phyloP scores from a whole-genome alignment of 2,113 vertebrate species.

The Capreolus pygargus region DNA sequence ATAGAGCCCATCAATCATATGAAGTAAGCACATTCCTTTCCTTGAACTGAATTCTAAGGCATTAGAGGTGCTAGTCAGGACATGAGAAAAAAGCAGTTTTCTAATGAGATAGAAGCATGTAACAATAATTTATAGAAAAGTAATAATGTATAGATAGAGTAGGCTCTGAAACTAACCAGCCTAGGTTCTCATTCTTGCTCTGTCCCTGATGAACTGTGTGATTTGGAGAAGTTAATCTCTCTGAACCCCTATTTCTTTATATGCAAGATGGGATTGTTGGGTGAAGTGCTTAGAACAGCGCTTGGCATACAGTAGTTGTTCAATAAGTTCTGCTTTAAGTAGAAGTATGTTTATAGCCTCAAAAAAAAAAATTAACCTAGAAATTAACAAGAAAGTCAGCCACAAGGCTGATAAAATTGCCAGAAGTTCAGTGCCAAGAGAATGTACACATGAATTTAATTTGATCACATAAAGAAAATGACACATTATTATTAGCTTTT shows the following conservation, averaged over 20 bases:
- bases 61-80: background rate
- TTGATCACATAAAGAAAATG: background rate
- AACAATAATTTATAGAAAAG: background rate
- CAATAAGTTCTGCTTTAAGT: background rate
- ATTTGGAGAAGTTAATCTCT: background rate
- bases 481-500: background rate
- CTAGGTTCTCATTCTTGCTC: background rate
- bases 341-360: background rate
- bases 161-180: background rate
- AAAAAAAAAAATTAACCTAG: slow-evolving; percentile 15
- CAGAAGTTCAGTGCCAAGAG: background rate
- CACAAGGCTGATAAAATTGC: background rate
- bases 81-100: background rate
- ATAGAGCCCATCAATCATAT: background rate
- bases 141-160: background rate
- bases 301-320: background rate
- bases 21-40: background rate
- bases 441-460: background rate
- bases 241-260: background rate
- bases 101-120: background rate
- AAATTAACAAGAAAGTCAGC: background rate
- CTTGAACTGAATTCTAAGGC: background rate
- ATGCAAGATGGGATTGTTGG: background rate
- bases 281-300: background rate
- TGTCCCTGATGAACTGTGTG: background rate